Conservation (phyloP, 2,797 vertebrate species). For the Enteromius viviparus region DNA sequence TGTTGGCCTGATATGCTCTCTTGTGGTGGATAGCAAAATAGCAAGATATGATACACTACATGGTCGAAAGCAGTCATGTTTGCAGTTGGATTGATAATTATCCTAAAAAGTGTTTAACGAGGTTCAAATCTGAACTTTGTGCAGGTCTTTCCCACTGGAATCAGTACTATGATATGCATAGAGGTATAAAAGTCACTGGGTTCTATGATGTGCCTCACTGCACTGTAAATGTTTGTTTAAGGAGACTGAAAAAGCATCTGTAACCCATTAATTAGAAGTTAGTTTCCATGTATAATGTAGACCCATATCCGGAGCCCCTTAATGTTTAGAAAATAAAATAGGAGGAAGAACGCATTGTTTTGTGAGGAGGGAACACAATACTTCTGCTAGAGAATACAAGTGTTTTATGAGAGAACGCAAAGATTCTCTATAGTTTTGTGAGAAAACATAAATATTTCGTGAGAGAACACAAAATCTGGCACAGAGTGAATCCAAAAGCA, state of each 20-base stretch:
- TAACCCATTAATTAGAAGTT: not conserved
- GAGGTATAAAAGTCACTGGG: not conserved
- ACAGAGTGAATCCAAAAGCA: not conserved
- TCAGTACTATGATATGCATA: not conserved
- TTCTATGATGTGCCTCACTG: not conserved
- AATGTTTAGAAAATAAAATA: not conserved
- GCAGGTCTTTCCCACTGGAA: not conserved
- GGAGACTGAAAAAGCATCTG: slow-evolving; percentile 46
- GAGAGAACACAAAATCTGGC: not conserved
- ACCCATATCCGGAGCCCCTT: not conserved
- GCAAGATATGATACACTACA: not conserved
- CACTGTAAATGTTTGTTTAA: not conserved
- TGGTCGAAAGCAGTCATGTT: not conserved
- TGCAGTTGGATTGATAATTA: too few relatives aligned
- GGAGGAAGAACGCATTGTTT: not conserved
- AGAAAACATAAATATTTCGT: not conserved
- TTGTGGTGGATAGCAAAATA: slow-evolving; percentile 41
- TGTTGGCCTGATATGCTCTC: slow-evolving; percentile 50
- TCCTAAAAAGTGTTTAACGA: not conserved
- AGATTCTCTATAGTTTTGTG: not conserved
- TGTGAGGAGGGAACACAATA: not conserved
- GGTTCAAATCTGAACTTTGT: not conserved
- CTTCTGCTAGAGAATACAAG: not conserved
- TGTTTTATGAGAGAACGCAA: not conserved
- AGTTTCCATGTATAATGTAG: not conserved